These are phyloP conservation scores for Neosalanx taihuensis DNA, from an alignment of 2,797 vertebrate species.

Conservation along the genomic window DNA sequence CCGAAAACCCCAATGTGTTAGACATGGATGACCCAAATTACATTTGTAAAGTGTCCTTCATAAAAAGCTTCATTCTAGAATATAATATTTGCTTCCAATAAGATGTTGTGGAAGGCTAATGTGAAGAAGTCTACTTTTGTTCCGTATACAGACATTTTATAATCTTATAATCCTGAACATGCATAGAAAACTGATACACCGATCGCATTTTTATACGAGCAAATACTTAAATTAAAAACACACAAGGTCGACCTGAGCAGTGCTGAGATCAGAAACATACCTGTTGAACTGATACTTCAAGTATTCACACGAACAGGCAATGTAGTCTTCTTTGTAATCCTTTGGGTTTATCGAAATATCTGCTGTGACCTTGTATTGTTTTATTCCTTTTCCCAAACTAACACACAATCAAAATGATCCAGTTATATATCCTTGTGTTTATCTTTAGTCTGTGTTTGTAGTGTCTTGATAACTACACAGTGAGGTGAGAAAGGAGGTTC, in stretches of 20 bases:
- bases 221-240: too few species aligned
- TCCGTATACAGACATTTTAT: too few species aligned
- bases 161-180: too few species aligned
- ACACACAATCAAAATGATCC: constrained; percentile 11
- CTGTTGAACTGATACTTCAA: constrained; percentile 26
- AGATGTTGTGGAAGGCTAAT: too few species aligned
- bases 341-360: background rate
- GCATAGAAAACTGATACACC: too few species aligned
- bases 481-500: constrained; percentile 5
- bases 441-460: background rate
- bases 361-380: constrained; percentile 4
- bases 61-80: background rate
- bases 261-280: constrained; percentile 13
- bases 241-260: background rate
- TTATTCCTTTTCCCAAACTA: constrained; percentile 1
- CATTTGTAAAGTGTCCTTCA: background rate
- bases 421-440: background rate
- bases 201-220: background rate
- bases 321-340: constrained; percentile 19
- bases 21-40: background rate
- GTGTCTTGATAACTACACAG: constrained; percentile 8
- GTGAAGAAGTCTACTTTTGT: too few species aligned
- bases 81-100: too few species aligned
- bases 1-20: constrained; percentile 3
- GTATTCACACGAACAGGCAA: background rate